A percentile compares a stretch with the other conserved stretches of the same genome.
These are phyloP conservation scores for Callospermophilus lateralis DNA, from an alignment of 2,113 vertebrate genomes.

Conservation along the genomic window DNA sequence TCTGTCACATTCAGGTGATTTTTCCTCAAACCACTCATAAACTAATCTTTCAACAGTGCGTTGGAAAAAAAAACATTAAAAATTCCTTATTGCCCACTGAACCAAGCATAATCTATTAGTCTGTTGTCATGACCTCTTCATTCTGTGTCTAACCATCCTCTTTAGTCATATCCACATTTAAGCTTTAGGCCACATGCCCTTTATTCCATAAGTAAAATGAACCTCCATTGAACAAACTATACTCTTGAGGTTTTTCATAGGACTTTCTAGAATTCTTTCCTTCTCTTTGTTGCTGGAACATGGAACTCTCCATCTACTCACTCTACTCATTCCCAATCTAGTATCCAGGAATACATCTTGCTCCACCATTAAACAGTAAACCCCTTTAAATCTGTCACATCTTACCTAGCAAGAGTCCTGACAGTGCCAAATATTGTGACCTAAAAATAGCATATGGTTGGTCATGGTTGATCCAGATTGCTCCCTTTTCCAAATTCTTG, in stretches of 20 bases:
- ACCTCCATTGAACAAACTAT: neutral
- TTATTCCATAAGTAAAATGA: neutral
- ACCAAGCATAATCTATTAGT: conserved; percentile 27
- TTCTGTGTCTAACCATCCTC: neutral
- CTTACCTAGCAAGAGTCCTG: neutral
- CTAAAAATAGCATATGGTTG: neutral
- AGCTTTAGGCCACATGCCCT: neutral
- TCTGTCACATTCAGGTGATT: neutral
- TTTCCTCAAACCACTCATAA: neutral
- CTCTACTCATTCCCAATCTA: neutral
- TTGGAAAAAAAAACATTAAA: neutral
- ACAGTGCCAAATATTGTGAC: neutral
- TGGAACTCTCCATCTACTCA: neutral
- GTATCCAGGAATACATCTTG: neutral
- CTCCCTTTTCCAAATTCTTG: neutral
- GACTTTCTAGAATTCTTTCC: neutral
- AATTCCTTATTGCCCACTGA: conserved; percentile 20
- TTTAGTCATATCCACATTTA: conserved; percentile 13
- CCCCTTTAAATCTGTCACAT: neutral
- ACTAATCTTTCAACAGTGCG: conserved; percentile 23
- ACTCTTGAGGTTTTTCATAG: neutral
- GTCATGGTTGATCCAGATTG: neutral
- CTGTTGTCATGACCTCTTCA: neutral
- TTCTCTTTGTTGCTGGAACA: neutral
- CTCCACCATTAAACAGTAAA: neutral